These are phyloP conservation scores for Alligator mississippiensis DNA, from an alignment of 2,113 vertebrate genomes.

Conservation along the genomic window DNA sequence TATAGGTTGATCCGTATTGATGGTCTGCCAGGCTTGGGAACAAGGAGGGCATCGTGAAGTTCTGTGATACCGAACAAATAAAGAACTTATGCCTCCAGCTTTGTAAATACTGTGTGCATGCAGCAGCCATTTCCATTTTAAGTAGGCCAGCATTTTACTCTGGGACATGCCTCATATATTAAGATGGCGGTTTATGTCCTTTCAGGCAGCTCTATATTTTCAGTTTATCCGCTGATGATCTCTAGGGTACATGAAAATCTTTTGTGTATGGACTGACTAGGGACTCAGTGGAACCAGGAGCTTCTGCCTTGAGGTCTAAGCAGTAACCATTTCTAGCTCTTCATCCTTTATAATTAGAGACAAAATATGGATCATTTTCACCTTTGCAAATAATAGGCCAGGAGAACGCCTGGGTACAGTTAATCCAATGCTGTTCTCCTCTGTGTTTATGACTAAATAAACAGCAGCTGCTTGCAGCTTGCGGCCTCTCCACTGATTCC, in stretches of 20 bases:
- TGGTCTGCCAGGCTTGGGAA: neutral
- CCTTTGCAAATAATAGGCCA: constrained; percentile 57
- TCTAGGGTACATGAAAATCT: neutral
- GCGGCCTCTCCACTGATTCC: constrained; percentile 36
- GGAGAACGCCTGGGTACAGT: constrained; percentile 38
- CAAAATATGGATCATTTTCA: constrained; percentile 45
- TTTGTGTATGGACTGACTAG: neutral
- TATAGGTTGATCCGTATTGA: neutral
- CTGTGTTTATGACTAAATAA: constrained; percentile 61
- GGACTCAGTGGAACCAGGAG: neutral
- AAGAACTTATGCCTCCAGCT: constrained; percentile 43
- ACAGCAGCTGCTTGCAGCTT: constrained; percentile 69
- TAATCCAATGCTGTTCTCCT: constrained; percentile 60
- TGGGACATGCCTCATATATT: constrained; percentile 53
- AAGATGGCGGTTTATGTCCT: constrained; percentile 24
- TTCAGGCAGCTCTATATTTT: constrained; percentile 54
- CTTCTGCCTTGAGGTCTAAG: constrained; percentile 5
- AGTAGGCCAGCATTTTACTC: constrained; percentile 53
- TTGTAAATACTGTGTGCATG: neutral
- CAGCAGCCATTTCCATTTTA: constrained; percentile 62
- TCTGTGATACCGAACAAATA: constrained; percentile 32
- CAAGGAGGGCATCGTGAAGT: neutral
- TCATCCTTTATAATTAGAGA: constrained; percentile 39
- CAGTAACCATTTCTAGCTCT: neutral
- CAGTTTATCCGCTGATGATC: constrained; percentile 42